A percentile compares a stretch with the other conserved stretches of the same genome.
Evolutionary conservation across 2,113 vertebrate species (phyloP).

Genomic region (Odontesthes bonariensis): DNA sequence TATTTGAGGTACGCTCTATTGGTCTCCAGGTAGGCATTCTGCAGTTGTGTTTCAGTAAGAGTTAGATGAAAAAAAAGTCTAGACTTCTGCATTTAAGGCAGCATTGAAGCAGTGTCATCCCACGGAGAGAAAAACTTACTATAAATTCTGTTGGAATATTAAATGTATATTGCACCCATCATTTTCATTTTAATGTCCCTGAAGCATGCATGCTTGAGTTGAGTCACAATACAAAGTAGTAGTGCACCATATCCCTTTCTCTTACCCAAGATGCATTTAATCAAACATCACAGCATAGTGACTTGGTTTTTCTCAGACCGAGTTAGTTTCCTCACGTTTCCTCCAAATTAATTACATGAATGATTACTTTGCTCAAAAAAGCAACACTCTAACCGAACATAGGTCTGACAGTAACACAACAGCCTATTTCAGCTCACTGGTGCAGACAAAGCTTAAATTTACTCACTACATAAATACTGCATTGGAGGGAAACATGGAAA

Average conservation of each 20-base stretch:
- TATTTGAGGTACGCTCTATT: too few relatives aligned
- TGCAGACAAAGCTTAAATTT: conserved; percentile 69
- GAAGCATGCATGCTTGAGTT: conserved; percentile 53
- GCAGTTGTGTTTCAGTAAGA: too few relatives aligned
- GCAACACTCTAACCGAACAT: conserved; percentile 64
- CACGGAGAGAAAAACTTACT: too few relatives aligned
- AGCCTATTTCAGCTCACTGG: conserved; percentile 76
- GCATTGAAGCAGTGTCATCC: too few relatives aligned
- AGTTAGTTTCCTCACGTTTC: conserved; percentile 78
- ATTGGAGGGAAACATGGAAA: conserved; percentile 64
- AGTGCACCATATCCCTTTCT: conserved; percentile 40
- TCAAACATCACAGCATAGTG: conserved; percentile 77
- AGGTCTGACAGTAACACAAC: conserved; percentile 70
- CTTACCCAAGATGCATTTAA: conserved; percentile 72
- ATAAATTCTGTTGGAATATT: too few relatives aligned
- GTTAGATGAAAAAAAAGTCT: too few relatives aligned
- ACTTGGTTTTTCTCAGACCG: conserved; percentile 66
- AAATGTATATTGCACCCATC: too few relatives aligned
- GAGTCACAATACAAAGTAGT: conserved; percentile 53
- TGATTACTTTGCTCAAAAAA: conserved; percentile 81
- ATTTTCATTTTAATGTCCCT: neutral
- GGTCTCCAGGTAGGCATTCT: too few relatives aligned
- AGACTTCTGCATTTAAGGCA: too few relatives aligned
- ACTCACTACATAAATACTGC: conserved; percentile 57
- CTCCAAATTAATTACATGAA: conserved; percentile 85